phyloP scores from a whole-genome alignment of 2,888 invertebrate genomes.

The Aleiodes leptofemur region DNA sequence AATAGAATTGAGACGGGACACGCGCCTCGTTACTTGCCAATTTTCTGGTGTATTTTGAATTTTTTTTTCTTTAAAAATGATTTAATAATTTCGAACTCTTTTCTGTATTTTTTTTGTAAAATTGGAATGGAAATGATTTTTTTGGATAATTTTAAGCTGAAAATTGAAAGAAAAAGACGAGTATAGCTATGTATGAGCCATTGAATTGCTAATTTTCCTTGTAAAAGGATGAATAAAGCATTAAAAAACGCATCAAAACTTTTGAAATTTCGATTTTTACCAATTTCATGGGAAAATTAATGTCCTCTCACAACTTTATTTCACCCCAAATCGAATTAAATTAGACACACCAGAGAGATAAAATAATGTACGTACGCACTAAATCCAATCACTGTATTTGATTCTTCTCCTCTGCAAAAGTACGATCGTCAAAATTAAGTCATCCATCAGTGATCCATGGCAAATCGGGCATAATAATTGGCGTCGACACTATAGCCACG shows the following conservation, averaged over 20 bases:
- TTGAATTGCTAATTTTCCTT: too few species aligned
- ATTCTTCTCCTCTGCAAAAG: not conserved
- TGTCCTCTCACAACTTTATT: too few species aligned
- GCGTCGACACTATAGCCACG: conserved; percentile 53
- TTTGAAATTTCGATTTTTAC: too few species aligned
- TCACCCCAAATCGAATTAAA: conserved; percentile 14
- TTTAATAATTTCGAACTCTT: conserved; percentile 37
- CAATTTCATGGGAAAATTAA: too few species aligned
- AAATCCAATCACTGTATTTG: conserved; percentile 54
- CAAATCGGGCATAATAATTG: conserved; percentile 58
- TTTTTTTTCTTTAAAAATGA: conserved; percentile 25
- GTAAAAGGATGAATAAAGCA: too few species aligned
- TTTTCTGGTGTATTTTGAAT: conserved; percentile 57
- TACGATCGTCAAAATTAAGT: conserved; percentile 39
- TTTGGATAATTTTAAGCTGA: too few species aligned
- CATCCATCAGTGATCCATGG: conserved; percentile 54
- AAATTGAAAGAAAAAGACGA: too few species aligned
- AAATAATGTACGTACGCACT: conserved; percentile 65
- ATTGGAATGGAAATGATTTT: too few species aligned
- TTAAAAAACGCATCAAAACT: too few species aligned
- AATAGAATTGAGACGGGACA: conserved; percentile 62
- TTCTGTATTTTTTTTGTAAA: too few species aligned
- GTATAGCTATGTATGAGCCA: too few species aligned
- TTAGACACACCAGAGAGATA: conserved; percentile 45
- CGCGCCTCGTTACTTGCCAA: conserved; percentile 71